phyloP scores from a whole-genome alignment of 2,113 vertebrate genomes.

The Oostethus manadensis region DNA sequence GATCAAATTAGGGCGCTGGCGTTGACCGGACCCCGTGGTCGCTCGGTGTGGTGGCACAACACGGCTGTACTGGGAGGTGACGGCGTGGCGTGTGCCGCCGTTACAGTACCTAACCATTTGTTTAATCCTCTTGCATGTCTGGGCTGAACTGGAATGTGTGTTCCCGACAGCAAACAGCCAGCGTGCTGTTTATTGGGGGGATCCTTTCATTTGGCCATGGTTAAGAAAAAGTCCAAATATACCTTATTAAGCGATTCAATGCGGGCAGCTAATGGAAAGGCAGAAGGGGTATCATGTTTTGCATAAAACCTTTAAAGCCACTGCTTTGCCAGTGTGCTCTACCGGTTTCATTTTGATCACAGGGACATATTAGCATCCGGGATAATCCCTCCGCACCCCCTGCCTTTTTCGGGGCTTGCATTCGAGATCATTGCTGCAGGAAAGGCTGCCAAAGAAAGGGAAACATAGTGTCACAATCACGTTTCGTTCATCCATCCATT shows the following conservation, averaged over 20 bases:
- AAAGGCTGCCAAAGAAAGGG: slow-evolving; percentile 27
- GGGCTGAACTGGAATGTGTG: slow-evolving; percentile 50
- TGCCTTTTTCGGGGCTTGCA: slow-evolving; percentile 58
- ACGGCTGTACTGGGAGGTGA: slow-evolving; percentile 18
- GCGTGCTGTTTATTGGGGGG: slow-evolving; percentile 66
- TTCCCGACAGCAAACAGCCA: slow-evolving; percentile 66
- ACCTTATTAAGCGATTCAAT: slow-evolving; percentile 73
- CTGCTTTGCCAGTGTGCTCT: slow-evolving; percentile 47
- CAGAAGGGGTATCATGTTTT: slow-evolving; percentile 66
- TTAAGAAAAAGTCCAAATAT: slow-evolving; percentile 63
- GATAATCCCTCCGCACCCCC: slow-evolving; percentile 74
- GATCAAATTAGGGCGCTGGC: slow-evolving; percentile 75
- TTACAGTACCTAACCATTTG: slow-evolving; percentile 32
- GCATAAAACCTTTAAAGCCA: slow-evolving; percentile 76
- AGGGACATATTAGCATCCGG: slow-evolving; percentile 54
- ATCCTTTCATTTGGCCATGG: slow-evolving; percentile 77
- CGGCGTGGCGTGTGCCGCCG: slow-evolving; percentile 28
- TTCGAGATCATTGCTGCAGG: slow-evolving; percentile 39
- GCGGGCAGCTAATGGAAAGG: slow-evolving; percentile 68
- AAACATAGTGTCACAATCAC: slow-evolving; percentile 23
- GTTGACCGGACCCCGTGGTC: slow-evolving; percentile 55
- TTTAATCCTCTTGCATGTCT: slow-evolving; percentile 32
- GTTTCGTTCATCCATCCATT: slow-evolving; percentile 29
- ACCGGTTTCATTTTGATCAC: slow-evolving; percentile 65
- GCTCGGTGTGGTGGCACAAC: slow-evolving; percentile 49